Evolutionary conservation across 2,888 invertebrate genomes (phyloP).

Genomic region (Cheilosia soror): DNA sequence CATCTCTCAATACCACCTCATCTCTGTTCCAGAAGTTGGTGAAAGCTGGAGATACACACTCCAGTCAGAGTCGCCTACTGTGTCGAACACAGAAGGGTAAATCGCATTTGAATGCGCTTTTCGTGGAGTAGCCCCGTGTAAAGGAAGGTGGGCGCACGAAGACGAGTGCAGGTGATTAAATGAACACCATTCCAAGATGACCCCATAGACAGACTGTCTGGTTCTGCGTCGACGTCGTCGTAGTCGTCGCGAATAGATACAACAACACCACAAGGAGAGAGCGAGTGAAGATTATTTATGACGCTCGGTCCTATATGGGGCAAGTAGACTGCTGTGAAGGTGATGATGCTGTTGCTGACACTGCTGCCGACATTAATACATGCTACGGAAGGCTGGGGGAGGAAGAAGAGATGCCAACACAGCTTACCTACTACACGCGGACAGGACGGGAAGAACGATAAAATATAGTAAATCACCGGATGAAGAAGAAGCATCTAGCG

Average conservation of each 20-base stretch:
- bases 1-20: constrained; percentile 42
- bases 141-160: constrained; percentile 38
- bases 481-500: constrained; percentile 42
- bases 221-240: constrained; percentile 44
- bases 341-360: constrained; percentile 66
- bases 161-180: constrained; percentile 73
- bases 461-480: constrained; percentile 69
- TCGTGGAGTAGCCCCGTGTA: constrained; percentile 26
- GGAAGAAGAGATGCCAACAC: neutral
- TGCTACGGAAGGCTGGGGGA: constrained; percentile 12
- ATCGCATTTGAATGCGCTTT: constrained; percentile 72
- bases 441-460: constrained; percentile 41
- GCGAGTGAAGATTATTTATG: constrained; percentile 69
- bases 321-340: constrained; percentile 75
- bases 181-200: constrained; percentile 70
- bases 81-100: constrained; percentile 44
- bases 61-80: constrained; percentile 28
- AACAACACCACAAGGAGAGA: constrained; percentile 6
- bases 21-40: constrained; percentile 53
- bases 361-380: constrained; percentile 42
- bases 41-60: constrained; percentile 49
- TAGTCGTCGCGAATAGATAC: constrained; percentile 37
- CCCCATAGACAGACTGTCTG: constrained; percentile 75
- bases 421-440: constrained; percentile 9
- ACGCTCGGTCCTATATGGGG: constrained; percentile 65